phyloP scores from a whole-genome alignment of 1,140 invertebrate genomes.

The Steinernema feltiae region DNA sequence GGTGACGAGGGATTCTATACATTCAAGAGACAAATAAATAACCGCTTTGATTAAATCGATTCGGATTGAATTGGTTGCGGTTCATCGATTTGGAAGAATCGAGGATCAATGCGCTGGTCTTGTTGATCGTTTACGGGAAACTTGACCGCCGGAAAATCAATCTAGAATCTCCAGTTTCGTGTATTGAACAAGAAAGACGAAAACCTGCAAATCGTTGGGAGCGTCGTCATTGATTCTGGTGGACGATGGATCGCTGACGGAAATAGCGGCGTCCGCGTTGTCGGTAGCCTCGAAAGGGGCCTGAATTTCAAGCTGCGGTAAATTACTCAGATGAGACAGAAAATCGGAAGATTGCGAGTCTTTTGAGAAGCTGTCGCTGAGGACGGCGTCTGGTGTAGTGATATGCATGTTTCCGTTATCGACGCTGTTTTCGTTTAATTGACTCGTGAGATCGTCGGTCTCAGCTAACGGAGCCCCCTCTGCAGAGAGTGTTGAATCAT shows the following conservation, averaged over 20 bases:
- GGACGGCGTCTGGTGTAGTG: neutral
- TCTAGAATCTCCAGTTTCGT: neutral
- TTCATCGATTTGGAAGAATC: constrained; percentile 27
- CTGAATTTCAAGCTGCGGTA: neutral
- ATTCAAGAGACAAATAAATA: neutral
- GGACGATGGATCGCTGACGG: neutral
- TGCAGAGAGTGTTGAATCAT: too few relatives aligned
- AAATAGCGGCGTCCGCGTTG: neutral
- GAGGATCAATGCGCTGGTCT: constrained; percentile 21
- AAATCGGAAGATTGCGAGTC: neutral
- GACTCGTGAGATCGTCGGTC: neutral
- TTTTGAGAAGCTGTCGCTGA: neutral
- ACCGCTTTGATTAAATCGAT: neutral
- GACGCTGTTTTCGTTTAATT: constrained; percentile 3
- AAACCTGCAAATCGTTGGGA: constrained; percentile 4
- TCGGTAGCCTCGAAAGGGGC: neutral
- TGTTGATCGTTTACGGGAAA: constrained; percentile 14
- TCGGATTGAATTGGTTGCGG: neutral
- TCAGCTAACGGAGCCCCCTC: too few relatives aligned
- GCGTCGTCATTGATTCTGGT: neutral
- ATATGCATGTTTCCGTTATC: neutral
- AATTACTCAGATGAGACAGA: neutral
- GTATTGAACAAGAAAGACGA: neutral
- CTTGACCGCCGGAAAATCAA: constrained; percentile 10
- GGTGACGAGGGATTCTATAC: neutral